A percentile compares a stretch with the other conserved stretches of the same genome.
These are phyloP conservation scores for Chionodraco myersi DNA, from an alignment of 2,113 vertebrate species.

Conservation along the genomic window DNA sequence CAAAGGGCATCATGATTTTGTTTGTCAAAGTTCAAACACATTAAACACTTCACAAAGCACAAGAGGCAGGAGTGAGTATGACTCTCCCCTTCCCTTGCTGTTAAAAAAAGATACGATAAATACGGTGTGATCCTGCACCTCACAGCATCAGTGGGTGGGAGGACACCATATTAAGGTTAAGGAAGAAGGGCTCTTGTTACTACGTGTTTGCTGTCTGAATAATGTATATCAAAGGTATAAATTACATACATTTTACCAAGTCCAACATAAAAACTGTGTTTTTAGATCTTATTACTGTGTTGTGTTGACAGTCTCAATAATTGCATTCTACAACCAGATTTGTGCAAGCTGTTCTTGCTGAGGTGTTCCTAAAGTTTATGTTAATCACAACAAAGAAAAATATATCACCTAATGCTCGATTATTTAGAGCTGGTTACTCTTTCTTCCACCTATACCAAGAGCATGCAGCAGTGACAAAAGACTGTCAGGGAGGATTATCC, in stretches of 20 bases:
- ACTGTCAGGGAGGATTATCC: background rate
- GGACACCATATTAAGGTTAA: too few relatives aligned
- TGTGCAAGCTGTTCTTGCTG: background rate
- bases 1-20: background rate
- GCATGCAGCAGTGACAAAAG: background rate
- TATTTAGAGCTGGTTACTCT: background rate
- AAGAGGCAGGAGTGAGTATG: background rate
- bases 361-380: background rate
- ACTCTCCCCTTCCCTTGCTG: background rate
- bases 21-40: background rate
- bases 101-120: background rate
- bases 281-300: background rate
- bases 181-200: background rate
- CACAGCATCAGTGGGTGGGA: background rate
- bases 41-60: background rate
- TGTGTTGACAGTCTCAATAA: background rate
- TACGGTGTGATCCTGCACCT: background rate
- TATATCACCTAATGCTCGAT: background rate
- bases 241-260: background rate
- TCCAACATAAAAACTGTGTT: background rate
- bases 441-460: conserved; percentile 6
- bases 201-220: background rate
- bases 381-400: background rate
- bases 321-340: background rate
- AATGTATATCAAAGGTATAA: background rate